Evolutionary conservation across 53 echinoderm and acorn worm genomes (phyloP).

Genomic region (Glandiceps talaboti): DNA sequence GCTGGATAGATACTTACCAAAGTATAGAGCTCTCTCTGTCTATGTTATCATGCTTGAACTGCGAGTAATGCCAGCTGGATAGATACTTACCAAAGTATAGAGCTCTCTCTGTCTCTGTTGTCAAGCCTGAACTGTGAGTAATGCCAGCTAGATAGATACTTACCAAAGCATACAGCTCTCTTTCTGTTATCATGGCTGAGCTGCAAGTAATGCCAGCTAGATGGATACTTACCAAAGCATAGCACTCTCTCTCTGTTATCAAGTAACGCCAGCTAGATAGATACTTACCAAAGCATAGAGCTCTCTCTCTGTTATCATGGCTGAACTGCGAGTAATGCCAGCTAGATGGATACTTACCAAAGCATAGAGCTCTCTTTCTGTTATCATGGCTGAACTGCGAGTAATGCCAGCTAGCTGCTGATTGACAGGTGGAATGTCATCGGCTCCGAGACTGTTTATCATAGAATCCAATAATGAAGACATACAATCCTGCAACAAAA

Average conservation of each 20-base stretch:
- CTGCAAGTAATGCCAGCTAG: slow-evolving; percentile 50
- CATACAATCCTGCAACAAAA: slow-evolving; percentile 63
- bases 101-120: slow-evolving; percentile 69
- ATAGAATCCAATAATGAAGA: slow-evolving; percentile 76
- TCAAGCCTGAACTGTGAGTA: slow-evolving; percentile 50
- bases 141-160: slow-evolving; percentile 66
- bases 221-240: slow-evolving; percentile 48
- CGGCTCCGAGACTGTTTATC: slow-evolving; percentile 66
- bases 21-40: slow-evolving; percentile 51
- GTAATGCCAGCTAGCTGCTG: slow-evolving; percentile 74
- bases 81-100: slow-evolving; percentile 50
- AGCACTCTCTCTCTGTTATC: slow-evolving; percentile 62
- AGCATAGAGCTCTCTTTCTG: slow-evolving; percentile 55
- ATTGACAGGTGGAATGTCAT: slow-evolving; percentile 53
- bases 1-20: slow-evolving; percentile 50
- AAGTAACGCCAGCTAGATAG: too few species aligned
- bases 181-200: slow-evolving; percentile 54
- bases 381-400: slow-evolving; percentile 50
- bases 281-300: slow-evolving; percentile 68
- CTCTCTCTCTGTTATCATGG: slow-evolving; percentile 66
- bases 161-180: slow-evolving; percentile 66
- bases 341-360: slow-evolving; percentile 46
- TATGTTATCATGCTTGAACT: slow-evolving; percentile 57
- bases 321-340: slow-evolving; percentile 60
- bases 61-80: slow-evolving; percentile 56